Evolutionary conservation across 1,140 invertebrate genomes (phyloP), one percentile per base, ranked within the genome.

Genomic region (Uloborus diversus): DNA sequence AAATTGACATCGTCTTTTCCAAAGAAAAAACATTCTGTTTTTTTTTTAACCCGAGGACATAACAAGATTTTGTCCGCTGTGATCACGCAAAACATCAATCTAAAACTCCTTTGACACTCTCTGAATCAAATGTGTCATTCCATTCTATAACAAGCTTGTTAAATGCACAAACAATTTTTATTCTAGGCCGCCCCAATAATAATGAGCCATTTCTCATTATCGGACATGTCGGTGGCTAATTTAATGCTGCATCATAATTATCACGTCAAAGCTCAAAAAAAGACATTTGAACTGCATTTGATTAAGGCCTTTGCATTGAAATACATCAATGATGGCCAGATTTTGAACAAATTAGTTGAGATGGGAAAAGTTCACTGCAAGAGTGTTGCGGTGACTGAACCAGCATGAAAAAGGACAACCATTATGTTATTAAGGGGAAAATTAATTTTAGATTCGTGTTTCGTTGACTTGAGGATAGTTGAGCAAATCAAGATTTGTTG

Each of bases 131-230:
- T 75, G 64, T 75, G 71, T 64, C 71, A 75, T 33, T 27, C 33
- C 71, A 51, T 62, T 64, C 30, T 37, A n/a, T n/a, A 64, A 75
- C 32, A 37, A 13, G 28, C 71, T 75, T 62, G 64, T 75, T 75
- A 75, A 75, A 64, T 49, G 71, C 71, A 75, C 71, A 75, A 75
- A 75, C 59, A 75, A 53, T 64, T 75, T 75, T 64, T 53, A 37
- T 51, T 47, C 59, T 75, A 57, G 51, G 35, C 71, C 42, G 71
- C 59, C 71, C 71, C 49, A 20, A 64, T 53, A 49, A 75, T 75
- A 35, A 62, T 27, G 61, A 30, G 59, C 51, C 25, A 62, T 62
- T 73, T 35, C 70, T 73, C 42, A 53, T 73, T 73, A 73, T 33
- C 56, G 68, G 68, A 71, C 53, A 42, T 27, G 56, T 73, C 69